Evolutionary conservation across 2,888 invertebrate species (phyloP).

Genomic region (Tholera decimalis): DNA sequence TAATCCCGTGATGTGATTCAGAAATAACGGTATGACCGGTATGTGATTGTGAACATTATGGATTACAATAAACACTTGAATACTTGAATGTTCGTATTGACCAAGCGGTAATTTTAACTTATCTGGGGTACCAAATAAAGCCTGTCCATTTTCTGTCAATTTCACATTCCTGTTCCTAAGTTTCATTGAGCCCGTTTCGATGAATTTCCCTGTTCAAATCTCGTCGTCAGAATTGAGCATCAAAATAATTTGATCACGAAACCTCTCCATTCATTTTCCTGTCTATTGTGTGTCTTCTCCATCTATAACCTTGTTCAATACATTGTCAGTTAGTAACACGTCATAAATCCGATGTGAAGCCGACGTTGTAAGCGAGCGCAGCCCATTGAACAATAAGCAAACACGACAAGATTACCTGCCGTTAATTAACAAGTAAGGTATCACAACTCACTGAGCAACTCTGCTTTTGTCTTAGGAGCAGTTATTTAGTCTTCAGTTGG

Average conservation of each 20-base stretch:
- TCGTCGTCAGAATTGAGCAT: neutral
- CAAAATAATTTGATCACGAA: neutral
- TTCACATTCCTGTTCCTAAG: neutral
- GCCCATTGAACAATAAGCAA: slow-evolving; percentile 57
- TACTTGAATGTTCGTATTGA: no score
- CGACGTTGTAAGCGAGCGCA: slow-evolving; percentile 44
- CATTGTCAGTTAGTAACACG: slow-evolving; percentile 39
- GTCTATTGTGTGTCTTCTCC: slow-evolving; percentile 7
- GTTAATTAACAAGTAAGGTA: slow-evolving; percentile 46
- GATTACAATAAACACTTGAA: no score
- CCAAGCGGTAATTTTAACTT: no score
- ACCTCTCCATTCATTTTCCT: neutral
- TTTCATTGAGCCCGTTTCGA: neutral
- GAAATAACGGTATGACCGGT: no score
- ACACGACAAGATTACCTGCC: slow-evolving; percentile 57
- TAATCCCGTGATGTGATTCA: no score
- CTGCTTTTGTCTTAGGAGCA: slow-evolving; percentile 22
- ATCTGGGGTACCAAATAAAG: no score
- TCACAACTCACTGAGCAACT: slow-evolving; percentile 31
- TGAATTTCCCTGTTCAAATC: neutral
- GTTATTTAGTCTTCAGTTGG: neutral
- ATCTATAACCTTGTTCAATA: slow-evolving; percentile 22
- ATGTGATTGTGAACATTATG: no score
- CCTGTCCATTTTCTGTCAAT: neutral
- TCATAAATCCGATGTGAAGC: slow-evolving; percentile 49